Conservation (phyloP, 2,888 invertebrate genomes). For the Watsonalla binaria region DNA sequence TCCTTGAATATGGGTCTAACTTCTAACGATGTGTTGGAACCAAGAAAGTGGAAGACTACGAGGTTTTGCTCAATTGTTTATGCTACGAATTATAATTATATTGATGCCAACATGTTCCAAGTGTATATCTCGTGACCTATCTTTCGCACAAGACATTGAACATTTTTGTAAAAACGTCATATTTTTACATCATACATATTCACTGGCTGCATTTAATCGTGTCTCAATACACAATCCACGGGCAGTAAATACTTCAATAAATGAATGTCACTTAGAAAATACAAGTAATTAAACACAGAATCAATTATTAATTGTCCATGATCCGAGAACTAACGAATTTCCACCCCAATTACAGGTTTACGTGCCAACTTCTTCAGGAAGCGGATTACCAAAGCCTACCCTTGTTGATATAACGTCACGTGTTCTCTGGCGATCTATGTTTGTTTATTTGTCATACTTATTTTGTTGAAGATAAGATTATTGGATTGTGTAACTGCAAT, state of each 20-base stretch:
- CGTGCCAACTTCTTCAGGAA: constrained; percentile 50
- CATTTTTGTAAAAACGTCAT: too few relatives aligned
- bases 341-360: constrained; percentile 43
- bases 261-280: too few relatives aligned
- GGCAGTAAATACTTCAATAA: too few relatives aligned
- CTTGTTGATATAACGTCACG: constrained; percentile 43
- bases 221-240: too few relatives aligned
- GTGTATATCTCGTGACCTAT: neutral
- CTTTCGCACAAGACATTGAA: neutral
- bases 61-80: constrained; percentile 1
- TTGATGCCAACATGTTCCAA: neutral
- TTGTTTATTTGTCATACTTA: constrained; percentile 25
- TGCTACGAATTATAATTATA: neutral
- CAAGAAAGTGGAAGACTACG: constrained; percentile 34
- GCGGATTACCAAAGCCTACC: constrained; percentile 52
- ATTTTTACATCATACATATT: too few relatives aligned
- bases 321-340: constrained; percentile 49
- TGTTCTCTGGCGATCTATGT: constrained; percentile 29
- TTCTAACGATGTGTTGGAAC: constrained; percentile 40
- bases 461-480: constrained; percentile 25
- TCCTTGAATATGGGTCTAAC: constrained; percentile 56
- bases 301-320: constrained; percentile 9
- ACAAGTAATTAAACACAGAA: neutral
- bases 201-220: too few relatives aligned
- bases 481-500: constrained; percentile 20